phyloP scores from a whole-genome alignment of 2,888 invertebrate species.

The Ommatoiulus sabulosus region DNA sequence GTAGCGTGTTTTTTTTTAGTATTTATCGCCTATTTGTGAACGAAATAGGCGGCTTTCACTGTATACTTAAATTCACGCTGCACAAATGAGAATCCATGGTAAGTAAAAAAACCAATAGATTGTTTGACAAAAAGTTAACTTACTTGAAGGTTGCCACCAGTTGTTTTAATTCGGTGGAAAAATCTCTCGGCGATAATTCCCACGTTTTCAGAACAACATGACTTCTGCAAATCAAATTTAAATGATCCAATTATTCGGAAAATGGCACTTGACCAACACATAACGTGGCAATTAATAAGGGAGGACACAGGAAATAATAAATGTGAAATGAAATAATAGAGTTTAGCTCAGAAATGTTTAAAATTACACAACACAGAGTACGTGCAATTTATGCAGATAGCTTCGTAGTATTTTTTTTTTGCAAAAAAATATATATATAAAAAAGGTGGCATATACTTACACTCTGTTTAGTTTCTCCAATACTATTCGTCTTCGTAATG shows the following conservation, averaged over 20 bases:
- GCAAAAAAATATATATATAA: background rate
- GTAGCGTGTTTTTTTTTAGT: no score
- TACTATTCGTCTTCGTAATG: slow-evolving; percentile 77
- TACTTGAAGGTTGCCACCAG: slow-evolving; percentile 56
- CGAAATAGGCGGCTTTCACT: no score
- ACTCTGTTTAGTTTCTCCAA: slow-evolving; percentile 76
- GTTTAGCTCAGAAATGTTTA: no score
- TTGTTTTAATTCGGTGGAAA: slow-evolving; percentile 13
- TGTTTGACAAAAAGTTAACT: background rate
- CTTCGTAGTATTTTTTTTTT: background rate
- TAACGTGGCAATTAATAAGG: no score
- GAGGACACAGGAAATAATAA: no score
- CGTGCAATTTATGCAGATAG: no score
- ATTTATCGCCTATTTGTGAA: no score
- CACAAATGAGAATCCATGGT: no score
- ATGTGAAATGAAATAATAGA: no score
- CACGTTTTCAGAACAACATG: background rate
- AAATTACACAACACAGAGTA: no score
- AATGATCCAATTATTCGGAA: background rate
- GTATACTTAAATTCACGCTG: no score
- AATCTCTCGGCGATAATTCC: slow-evolving; percentile 15
- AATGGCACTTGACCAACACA: background rate
- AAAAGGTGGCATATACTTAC: slow-evolving; percentile 66
- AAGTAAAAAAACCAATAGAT: background rate
- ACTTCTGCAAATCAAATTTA: slow-evolving; percentile 49